phyloP scores from a whole-genome alignment of 2,888 invertebrate species.

The Diogma glabrata region DNA sequence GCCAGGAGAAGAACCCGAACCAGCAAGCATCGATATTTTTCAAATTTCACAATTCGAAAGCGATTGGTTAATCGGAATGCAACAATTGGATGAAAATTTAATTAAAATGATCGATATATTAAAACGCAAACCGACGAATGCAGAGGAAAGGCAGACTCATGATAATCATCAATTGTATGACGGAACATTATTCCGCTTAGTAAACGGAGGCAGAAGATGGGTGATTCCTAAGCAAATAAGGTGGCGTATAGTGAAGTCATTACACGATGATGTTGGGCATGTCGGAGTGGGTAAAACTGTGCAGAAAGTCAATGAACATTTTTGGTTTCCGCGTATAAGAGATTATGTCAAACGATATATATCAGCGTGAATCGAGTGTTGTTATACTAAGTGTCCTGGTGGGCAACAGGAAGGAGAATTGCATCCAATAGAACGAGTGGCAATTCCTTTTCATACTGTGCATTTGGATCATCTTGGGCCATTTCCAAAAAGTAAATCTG shows the following conservation, averaged over 20 bases:
- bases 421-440: too few relatives aligned
- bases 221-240: neutral
- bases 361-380: neutral
- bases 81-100: too few relatives aligned
- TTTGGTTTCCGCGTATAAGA: too few relatives aligned
- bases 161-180: neutral
- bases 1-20: neutral
- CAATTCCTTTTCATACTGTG: neutral
- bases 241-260: neutral
- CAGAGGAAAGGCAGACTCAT: neutral
- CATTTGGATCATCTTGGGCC: neutral
- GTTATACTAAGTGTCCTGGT: neutral
- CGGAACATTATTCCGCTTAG: neutral
- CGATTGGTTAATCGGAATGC: neutral
- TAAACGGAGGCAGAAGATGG: too few relatives aligned
- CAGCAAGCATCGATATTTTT: neutral
- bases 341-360: too few relatives aligned
- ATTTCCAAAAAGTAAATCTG: too few relatives aligned
- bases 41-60: neutral
- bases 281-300: neutral
- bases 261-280: neutral
- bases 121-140: neutral
- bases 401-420: neutral
- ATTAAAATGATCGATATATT: neutral
- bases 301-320: neutral